Conservation (phyloP, 2,888 invertebrate species). For the Epinotia brunnichana region DNA sequence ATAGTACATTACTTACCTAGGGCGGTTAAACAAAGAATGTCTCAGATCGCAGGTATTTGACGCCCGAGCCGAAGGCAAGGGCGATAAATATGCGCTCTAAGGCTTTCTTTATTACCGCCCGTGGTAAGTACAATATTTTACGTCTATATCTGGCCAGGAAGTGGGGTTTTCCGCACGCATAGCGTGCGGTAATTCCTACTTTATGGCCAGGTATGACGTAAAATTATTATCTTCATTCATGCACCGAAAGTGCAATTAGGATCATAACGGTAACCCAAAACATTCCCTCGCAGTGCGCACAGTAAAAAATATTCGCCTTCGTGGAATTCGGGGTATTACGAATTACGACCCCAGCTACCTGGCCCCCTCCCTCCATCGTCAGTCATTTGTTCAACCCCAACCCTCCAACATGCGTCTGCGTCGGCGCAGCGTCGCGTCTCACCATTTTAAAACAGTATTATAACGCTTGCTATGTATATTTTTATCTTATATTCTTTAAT, state of each 20-base stretch:
- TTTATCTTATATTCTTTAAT: slow-evolving; percentile 11
- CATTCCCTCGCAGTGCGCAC: slow-evolving; percentile 13
- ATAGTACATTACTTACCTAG: no score
- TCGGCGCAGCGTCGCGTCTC: slow-evolving; percentile 57
- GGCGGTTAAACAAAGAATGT: no score
- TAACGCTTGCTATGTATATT: slow-evolving; percentile 13
- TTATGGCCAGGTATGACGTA: no score
- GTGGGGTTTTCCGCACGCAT: no score
- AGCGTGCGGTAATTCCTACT: no score
- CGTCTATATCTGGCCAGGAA: no score
- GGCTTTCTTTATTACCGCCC: no score
- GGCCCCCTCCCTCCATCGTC: slow-evolving; percentile 56
- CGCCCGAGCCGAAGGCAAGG: no score
- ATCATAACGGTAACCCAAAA: slow-evolving; percentile 25
- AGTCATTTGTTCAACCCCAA: slow-evolving; percentile 63
- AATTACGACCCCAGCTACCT: slow-evolving; percentile 70
- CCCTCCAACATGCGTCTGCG: slow-evolving; percentile 66
- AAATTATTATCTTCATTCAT: neutral
- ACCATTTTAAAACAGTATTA: slow-evolving; percentile 15
- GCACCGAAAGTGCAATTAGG: slow-evolving; percentile 9
- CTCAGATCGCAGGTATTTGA: no score
- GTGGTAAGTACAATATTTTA: no score
- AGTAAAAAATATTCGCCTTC: slow-evolving; percentile 35
- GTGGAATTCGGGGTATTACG: slow-evolving; percentile 63
- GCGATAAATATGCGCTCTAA: no score